phyloP scores from a whole-genome alignment of 2,797 vertebrate genomes.

The Phataginus tricuspis region DNA sequence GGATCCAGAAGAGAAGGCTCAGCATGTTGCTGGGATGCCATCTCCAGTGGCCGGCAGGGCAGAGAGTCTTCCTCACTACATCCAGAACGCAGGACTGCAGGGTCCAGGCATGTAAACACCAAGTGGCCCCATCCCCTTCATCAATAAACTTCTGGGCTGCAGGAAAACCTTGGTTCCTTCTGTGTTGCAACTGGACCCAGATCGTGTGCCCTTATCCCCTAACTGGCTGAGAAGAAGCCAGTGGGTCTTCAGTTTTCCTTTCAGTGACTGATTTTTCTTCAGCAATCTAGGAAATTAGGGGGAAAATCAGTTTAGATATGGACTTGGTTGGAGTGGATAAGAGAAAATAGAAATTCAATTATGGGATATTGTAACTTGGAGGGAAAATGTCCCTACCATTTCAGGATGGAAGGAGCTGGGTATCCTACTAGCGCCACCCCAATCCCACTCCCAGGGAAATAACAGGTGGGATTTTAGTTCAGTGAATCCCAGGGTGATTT shows the following conservation, averaged over 20 bases:
- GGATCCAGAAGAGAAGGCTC: slow-evolving; percentile 13
- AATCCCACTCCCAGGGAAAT: not conserved
- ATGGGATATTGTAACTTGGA: not conserved
- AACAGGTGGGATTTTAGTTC: not conserved
- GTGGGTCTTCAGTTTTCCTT: not conserved
- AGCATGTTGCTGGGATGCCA: slow-evolving; percentile 14
- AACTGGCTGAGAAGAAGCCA: slow-evolving; percentile 47
- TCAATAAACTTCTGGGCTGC: slow-evolving; percentile 76
- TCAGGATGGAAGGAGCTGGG: not conserved
- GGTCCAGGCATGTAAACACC: slow-evolving; percentile 33
- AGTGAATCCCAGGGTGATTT: not conserved
- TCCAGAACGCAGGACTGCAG: not conserved
- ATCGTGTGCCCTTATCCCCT: not conserved
- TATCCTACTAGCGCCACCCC: not conserved
- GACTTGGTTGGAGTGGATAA: not conserved
- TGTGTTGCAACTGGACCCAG: not conserved
- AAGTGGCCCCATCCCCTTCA: slow-evolving; percentile 48
- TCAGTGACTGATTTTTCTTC: not conserved
- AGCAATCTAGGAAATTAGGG: not conserved
- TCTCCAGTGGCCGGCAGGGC: not conserved
- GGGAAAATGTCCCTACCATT: not conserved
- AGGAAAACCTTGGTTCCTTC: slow-evolving; percentile 42
- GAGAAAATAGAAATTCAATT: not conserved
- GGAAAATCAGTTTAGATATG: not conserved
- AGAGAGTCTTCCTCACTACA: slow-evolving; percentile 23